phyloP scores from a whole-genome alignment of 30 jellyfish, hydroid and myxozoan genomes.

The Phacellophora camtschatica region DNA sequence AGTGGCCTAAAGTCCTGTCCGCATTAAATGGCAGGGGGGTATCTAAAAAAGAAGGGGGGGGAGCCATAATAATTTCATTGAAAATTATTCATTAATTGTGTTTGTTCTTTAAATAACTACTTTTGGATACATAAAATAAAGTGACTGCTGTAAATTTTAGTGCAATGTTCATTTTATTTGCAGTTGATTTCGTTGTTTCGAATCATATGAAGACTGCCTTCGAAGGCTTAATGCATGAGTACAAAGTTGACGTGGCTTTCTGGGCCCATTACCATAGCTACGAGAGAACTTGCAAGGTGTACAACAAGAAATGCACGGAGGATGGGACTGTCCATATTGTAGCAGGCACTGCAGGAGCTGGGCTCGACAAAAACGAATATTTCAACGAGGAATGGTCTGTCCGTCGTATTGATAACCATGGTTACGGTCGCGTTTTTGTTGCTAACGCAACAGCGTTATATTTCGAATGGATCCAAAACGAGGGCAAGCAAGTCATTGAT shows the following conservation, averaged over 20 bases:
- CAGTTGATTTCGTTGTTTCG: conserved; percentile 53
- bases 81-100: no score
- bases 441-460: conserved; percentile 47
- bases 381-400: conserved; percentile 66
- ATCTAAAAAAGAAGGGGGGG: no score
- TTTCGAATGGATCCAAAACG: conserved; percentile 64
- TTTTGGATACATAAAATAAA: no score
- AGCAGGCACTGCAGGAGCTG: conserved; percentile 83
- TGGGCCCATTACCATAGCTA: conserved; percentile 90
- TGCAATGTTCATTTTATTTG: no score
- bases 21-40: no score
- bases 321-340: conserved; percentile 77
- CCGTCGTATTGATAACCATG: conserved; percentile 54
- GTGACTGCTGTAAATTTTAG: no score
- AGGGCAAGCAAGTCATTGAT: conserved; percentile 56
- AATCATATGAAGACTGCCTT: conserved; percentile 52
- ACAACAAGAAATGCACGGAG: conserved; percentile 65
- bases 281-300: conserved; percentile 83
- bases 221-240: conserved; percentile 61
- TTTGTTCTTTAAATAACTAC: no score
- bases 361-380: conserved; percentile 28
- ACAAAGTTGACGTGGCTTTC: conserved; percentile 78
- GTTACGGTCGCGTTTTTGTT: conserved; percentile 74
- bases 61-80: no score
- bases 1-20: no score